phyloP scores from a whole-genome alignment of 2,888 invertebrate species.

The Catonia carolina region DNA sequence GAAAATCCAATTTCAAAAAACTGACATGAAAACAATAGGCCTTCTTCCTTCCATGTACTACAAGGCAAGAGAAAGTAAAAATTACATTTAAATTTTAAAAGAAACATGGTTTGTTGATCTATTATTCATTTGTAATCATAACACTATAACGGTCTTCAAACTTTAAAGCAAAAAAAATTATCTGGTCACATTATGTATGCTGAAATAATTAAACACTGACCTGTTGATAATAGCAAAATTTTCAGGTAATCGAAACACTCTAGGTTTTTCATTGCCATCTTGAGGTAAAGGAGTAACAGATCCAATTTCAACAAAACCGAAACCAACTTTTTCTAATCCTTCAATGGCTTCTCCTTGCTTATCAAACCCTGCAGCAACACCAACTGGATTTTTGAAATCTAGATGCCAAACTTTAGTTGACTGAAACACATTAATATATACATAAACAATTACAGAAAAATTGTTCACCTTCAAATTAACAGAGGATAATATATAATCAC shows the following conservation, averaged over 20 bases:
- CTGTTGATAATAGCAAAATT: slow-evolving; percentile 90
- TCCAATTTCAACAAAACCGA: slow-evolving; percentile 94
- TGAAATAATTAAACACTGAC: slow-evolving; percentile 41
- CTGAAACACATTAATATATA: slow-evolving; percentile 44
- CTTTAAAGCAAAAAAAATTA: not conserved
- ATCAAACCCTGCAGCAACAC: slow-evolving; percentile 98
- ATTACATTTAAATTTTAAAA: too few relatives aligned
- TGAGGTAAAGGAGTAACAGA: slow-evolving; percentile 93
- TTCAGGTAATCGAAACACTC: slow-evolving; percentile 80
- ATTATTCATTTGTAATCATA: not conserved
- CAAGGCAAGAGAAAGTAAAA: too few relatives aligned
- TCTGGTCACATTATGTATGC: not conserved
- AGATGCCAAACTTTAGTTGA: slow-evolving; percentile 63
- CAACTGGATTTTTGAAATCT: slow-evolving; percentile 79
- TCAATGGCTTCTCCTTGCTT: slow-evolving; percentile 89
- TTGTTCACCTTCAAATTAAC: not conserved
- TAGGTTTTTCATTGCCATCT: slow-evolving; percentile 83
- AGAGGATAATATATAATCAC: slow-evolving; percentile 12
- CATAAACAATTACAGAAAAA: too few relatives aligned
- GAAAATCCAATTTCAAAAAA: too few relatives aligned
- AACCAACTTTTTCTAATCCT: slow-evolving; percentile 76
- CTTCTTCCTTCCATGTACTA: too few relatives aligned
- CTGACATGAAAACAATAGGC: too few relatives aligned
- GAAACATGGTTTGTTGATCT: not conserved
- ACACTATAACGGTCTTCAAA: too few relatives aligned